A percentile compares a stretch with the other conserved stretches of the same genome.
Conservation (phyloP, 2,113 vertebrate species). For the Monarcha castaneiventris region DNA sequence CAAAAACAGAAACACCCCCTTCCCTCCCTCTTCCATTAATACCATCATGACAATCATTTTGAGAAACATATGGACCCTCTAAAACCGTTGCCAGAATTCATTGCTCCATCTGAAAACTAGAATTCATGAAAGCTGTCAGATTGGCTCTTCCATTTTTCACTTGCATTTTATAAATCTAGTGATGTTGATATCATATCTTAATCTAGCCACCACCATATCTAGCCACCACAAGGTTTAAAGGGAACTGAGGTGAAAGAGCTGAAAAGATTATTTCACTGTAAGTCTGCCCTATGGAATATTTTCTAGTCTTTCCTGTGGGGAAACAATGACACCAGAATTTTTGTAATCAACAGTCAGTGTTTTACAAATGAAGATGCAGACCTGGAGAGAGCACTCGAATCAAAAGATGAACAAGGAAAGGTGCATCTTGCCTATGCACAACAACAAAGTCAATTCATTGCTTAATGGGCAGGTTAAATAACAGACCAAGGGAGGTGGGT, state of each 20-base stretch:
- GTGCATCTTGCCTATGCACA: background rate
- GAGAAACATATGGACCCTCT: background rate
- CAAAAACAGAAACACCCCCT: background rate
- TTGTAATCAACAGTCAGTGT: background rate
- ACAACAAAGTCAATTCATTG: background rate
- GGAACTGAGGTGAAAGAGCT: background rate
- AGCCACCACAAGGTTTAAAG: background rate
- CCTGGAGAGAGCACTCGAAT: background rate
- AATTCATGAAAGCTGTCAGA: background rate
- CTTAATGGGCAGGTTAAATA: background rate
- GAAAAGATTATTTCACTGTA: background rate
- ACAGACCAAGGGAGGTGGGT: background rate
- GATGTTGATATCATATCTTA: background rate
- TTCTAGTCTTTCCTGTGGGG: background rate
- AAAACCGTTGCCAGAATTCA: background rate
- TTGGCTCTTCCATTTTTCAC: background rate
- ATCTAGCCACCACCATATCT: background rate
- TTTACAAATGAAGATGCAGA: background rate
- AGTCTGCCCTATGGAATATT: background rate
- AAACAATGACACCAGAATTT: background rate
- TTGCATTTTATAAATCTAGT: background rate
- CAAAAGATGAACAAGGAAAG: background rate
- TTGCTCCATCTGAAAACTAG: background rate
- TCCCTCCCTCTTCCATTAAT: background rate
- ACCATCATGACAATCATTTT: background rate